Base-by-base conservation (phyloP, 2,888 invertebrate genomes). In the Cetonia aurata region DNA sequence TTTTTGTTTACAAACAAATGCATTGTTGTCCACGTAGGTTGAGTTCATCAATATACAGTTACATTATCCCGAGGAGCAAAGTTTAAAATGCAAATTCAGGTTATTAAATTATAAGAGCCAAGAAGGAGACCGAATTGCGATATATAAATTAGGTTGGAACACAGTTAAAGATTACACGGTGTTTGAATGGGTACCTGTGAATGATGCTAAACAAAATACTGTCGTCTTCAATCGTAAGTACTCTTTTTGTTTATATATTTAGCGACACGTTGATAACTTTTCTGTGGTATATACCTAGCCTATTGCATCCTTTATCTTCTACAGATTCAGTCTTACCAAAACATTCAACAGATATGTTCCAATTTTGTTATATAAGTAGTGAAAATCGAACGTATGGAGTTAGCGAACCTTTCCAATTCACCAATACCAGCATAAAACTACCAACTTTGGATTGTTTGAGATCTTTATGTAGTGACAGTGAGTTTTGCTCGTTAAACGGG, bases 121-220 rank as follows among this genome's bases (percentile, higher is more conserved):
- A 69, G 81, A 82, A 70, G 82, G 82, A 3, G 84, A 83, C 72
- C 77, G 82, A 59, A 76, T 84, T 44, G 83, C 81, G 31, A 81
- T 84, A 52, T 83, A 81, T 75, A 82, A 81, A 73, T 71, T 83
- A n/a, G 84, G 83, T 3, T 84, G 83, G 83, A 79, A 73, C 48
- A 79, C 78, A 62, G 78, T 83, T n/a, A 82, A 81, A 67, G 83
- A 83, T 71, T 83, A 82, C 71, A 70, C 82, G 31, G 73, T 82
- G 13, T 83, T 82, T 67, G 83, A 83, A 72, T 83, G 83, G 83
- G 81, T 76, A 25, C 77, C 80, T 2, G 46, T 78, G 15, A 74
- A 74, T 52, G 59, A 67, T 12, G 56, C 55, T 12, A 72, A 71
- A 50, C 72, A 67, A 57, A 74, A 73, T 56, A 70, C 67, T 15